Conservation (phyloP, 1,140 invertebrate species). For the Ptiloglossa arizonensis region DNA sequence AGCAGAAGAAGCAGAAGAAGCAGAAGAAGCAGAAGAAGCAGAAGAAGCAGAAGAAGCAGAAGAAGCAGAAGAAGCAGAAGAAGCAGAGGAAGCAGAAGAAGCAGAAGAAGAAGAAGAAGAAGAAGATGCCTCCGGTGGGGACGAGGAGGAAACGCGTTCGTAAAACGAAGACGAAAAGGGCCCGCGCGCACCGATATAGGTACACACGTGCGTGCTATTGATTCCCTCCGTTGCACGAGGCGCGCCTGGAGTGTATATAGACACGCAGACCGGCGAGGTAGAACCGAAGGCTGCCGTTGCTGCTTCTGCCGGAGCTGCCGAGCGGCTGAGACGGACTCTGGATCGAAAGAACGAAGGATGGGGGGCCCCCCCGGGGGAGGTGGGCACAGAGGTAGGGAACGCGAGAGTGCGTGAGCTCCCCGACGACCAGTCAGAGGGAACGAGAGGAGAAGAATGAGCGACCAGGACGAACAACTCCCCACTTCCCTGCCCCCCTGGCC, state of each 20-base stretch:
- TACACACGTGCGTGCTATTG: constrained; percentile 55
- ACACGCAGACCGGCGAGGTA: constrained; percentile 48
- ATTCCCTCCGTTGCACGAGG: constrained; percentile 54
- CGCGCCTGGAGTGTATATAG: constrained; percentile 40
- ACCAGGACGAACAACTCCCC: constrained; percentile 16
- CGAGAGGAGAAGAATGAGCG: constrained; percentile 59
- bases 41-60: too few relatives aligned
- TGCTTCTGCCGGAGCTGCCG: constrained; percentile 51
- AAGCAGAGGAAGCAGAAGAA: not conserved
- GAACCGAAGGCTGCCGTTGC: constrained; percentile 61
- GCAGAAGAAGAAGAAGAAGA: constrained; percentile 27
- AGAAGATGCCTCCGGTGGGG: too few relatives aligned
- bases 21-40: too few relatives aligned
- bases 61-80: not conserved
- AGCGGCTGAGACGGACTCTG: constrained; percentile 52
- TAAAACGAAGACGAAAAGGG: too few relatives aligned
- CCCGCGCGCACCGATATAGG: constrained; percentile 14
- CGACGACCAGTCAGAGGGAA: constrained; percentile 24
- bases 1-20: too few relatives aligned
- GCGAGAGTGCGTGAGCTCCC: constrained; percentile 44
- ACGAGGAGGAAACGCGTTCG: too few relatives aligned
- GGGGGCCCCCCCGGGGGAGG: not conserved
- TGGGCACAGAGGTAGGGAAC: constrained; percentile 38
- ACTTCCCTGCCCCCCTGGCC: not conserved
- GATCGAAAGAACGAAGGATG: constrained; percentile 53